Percentiles rank a stretch among this genome's conserved stretches.
Conservation (phyloP, 2,797 vertebrate genomes). For the Cyprinodon diabolis region DNA sequence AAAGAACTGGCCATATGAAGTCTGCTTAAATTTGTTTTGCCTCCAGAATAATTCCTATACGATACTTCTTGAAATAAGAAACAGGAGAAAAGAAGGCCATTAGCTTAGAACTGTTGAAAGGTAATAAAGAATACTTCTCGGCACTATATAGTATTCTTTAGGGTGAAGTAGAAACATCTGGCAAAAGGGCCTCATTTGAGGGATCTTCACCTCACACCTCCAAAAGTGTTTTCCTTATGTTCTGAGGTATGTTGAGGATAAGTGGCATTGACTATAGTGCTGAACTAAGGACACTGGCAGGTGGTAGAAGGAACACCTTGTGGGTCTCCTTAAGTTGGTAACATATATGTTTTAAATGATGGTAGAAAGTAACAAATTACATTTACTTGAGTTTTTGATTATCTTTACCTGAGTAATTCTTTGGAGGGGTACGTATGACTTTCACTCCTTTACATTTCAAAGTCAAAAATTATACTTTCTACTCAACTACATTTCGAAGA, state of each 20-base stretch:
- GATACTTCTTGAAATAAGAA: neutral
- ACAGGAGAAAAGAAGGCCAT: neutral
- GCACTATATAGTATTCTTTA: neutral
- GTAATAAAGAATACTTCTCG: neutral
- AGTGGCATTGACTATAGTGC: neutral
- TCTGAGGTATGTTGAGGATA: neutral
- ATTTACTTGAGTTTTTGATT: too few relatives aligned
- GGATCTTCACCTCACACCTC: conserved; percentile 2
- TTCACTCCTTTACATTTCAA: too few relatives aligned
- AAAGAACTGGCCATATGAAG: neutral
- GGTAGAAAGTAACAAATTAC: too few relatives aligned
- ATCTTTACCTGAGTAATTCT: too few relatives aligned
- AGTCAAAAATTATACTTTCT: too few relatives aligned
- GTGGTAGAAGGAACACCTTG: too few relatives aligned
- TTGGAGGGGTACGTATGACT: too few relatives aligned
- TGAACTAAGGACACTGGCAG: neutral
- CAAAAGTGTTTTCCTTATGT: neutral
- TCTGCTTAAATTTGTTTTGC: neutral
- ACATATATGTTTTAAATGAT: neutral
- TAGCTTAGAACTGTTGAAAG: conserved; percentile 1
- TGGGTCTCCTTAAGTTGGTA: neutral
- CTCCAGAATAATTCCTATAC: neutral
- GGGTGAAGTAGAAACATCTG: neutral
- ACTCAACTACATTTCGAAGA: too few relatives aligned
- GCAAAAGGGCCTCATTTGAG: neutral